Evolutionary conservation across 1,140 invertebrate genomes (phyloP).

Genomic region (Drosophila sturtevanti): DNA sequence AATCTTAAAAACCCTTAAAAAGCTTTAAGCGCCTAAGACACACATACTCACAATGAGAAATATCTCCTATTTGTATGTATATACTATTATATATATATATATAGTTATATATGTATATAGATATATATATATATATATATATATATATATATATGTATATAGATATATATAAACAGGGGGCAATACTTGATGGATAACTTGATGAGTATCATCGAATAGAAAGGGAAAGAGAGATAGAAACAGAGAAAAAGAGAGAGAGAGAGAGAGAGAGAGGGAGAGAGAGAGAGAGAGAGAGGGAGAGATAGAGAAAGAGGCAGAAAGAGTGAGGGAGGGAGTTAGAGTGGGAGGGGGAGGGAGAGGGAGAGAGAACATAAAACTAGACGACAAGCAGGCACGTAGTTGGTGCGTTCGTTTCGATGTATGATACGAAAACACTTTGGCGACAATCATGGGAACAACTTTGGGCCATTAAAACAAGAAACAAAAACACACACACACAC

Average conservation of each 20-base stretch:
- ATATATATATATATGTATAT: neutral
- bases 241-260: constrained; percentile 53
- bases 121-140: neutral
- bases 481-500: neutral
- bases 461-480: constrained; percentile 29
- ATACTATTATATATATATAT: neutral
- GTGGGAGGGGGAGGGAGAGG: constrained; percentile 31
- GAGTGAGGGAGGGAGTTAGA: too few species aligned
- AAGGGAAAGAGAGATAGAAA: constrained; percentile 54
- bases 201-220: constrained; percentile 71
- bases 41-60: constrained; percentile 33
- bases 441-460: constrained; percentile 78
- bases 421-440: constrained; percentile 80
- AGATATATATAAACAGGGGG: constrained; percentile 31
- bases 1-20: constrained; percentile 82
- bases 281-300: constrained; percentile 52
- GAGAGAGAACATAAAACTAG: constrained; percentile 34
- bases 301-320: constrained; percentile 54
- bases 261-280: constrained; percentile 59
- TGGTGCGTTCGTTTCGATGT: constrained; percentile 42
- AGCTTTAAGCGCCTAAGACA: constrained; percentile 80
- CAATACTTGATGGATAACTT: constrained; percentile 81
- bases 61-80: constrained; percentile 2
- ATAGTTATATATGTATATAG: neutral
- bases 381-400: constrained; percentile 63